Evolutionary conservation across 30 jellyfish, hydroid and myxozoan genomes (phyloP), one percentile per base, ranked within the genome.

Genomic region (Catostylus mosaicus): DNA sequence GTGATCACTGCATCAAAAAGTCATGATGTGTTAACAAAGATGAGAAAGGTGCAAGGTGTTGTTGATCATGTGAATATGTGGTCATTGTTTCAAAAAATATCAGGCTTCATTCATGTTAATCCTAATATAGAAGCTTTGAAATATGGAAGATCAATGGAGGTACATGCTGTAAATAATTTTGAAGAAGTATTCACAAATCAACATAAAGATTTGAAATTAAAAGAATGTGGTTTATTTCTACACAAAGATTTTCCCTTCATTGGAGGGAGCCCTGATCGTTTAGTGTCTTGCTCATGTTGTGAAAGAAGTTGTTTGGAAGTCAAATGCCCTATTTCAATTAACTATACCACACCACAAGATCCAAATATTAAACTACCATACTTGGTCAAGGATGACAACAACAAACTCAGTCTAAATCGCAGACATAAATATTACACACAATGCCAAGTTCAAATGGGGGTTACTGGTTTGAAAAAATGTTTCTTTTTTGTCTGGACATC

Each of bases 201-300:
- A n/a, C n/a, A n/a, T n/a, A n/a, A n/a, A 9, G 16, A 6, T 9
- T 43, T 43, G 8, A 43, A 43, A 16, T 43, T 43, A 43, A 16
- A 9, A 9, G 63, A 67, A 67, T 67, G 33, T 67, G 60, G 80
- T 14, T n/a, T 67, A 67, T 67, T 67, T 38, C 80, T 67, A 3
- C 37, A 38, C 67, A 67, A 67, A 1, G 80, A 67, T 2, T 23
- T 23, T 24, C 93, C 91, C 9, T 56, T 40, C 46, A 31, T 83
- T 19, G 93, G 91, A 71, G 93, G 69, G 18, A 83, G 93, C 90
- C 93, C 91, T 2, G 93, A 83, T 24, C 0, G 90, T 4, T 32
- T 83, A 52, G 91, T 51, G n/a, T n/a, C n/a, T n/a, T n/a, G n/a
- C n/a, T n/a, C n/a, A n/a, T n/a, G n/a, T n/a, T 67, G 88, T 59